Percentiles rank a stretch among this genome's conserved stretches.
These are phyloP conservation scores for Drusus annulatus DNA, from an alignment of 1,140 invertebrate species.

Conservation along the genomic window DNA sequence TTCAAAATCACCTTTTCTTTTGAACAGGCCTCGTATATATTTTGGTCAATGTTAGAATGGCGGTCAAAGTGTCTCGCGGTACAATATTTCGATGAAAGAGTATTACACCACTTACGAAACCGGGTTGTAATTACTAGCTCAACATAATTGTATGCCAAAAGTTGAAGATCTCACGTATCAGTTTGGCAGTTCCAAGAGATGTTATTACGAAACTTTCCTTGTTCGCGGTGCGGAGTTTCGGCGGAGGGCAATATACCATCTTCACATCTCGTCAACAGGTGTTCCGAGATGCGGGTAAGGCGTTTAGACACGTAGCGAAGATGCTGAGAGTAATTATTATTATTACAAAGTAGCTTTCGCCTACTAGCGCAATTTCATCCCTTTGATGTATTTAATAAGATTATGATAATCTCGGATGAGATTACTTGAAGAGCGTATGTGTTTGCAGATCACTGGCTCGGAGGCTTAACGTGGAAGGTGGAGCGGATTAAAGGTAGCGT, in stretches of 20 bases:
- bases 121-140: too few relatives aligned
- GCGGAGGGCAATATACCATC: background rate
- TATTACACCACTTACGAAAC: too few relatives aligned
- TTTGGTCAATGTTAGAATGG: too few relatives aligned
- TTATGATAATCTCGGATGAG: conserved; percentile 3
- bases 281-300: background rate
- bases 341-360: conserved; percentile 1
- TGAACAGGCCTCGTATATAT: too few relatives aligned
- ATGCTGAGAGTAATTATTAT: background rate
- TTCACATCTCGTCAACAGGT: conserved; percentile 8
- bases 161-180: too few relatives aligned
- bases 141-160: too few relatives aligned
- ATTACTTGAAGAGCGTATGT: background rate
- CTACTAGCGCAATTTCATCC: conserved; percentile 12
- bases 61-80: too few relatives aligned
- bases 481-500: too few relatives aligned
- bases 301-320: background rate
- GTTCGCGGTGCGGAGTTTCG: background rate
- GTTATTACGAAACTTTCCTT: background rate
- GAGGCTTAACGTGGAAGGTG: too few relatives aligned
- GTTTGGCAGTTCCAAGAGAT: too few relatives aligned
- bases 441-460: conserved; percentile 6
- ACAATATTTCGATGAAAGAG: too few relatives aligned
- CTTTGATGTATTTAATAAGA: conserved; percentile 29
- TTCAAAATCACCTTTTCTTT: too few relatives aligned